Evolutionary conservation across 2,888 invertebrate genomes (phyloP).

Genomic region (Alviniconcha strummeri): DNA sequence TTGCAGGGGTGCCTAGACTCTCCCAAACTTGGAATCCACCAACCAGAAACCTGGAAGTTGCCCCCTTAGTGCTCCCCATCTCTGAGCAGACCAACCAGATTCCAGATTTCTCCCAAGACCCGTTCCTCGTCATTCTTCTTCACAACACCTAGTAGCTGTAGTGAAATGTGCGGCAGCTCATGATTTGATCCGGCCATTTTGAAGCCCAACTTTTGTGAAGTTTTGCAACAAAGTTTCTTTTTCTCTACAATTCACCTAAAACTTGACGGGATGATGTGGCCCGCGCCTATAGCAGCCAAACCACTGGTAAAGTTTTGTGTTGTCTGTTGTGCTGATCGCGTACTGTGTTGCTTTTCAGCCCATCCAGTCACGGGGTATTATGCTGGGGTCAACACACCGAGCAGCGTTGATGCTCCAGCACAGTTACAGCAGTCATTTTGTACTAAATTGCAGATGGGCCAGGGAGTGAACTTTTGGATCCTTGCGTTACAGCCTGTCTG

Average conservation of each 20-base stretch:
- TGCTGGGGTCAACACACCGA: neutral
- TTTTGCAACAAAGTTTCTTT: conserved; percentile 21
- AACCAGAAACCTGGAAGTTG: conserved; percentile 32
- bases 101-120: conserved; percentile 29
- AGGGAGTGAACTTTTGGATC: conserved; percentile 21
- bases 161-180: neutral
- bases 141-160: conserved; percentile 4
- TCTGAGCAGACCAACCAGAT: conserved; percentile 33
- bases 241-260: neutral
- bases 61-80: conserved; percentile 6
- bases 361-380: neutral
- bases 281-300: conserved; percentile 42
- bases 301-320: conserved; percentile 41
- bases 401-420: neutral
- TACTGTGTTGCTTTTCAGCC: conserved; percentile 20
- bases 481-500: conserved; percentile 21
- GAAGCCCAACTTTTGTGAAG: conserved; percentile 1
- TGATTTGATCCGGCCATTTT: conserved; percentile 18
- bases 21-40: conserved; percentile 37
- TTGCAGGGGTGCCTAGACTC: conserved; percentile 18
- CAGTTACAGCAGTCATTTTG: conserved; percentile 20
- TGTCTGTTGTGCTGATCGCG: neutral
- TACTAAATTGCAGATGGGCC: conserved; percentile 20
- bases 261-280: conserved; percentile 44
- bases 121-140: neutral